Percentiles rank a stretch among this genome's conserved stretches.
These are phyloP conservation scores for Blennius ocellaris DNA, from an alignment of 2,113 vertebrate genomes.

Conservation along the genomic window DNA sequence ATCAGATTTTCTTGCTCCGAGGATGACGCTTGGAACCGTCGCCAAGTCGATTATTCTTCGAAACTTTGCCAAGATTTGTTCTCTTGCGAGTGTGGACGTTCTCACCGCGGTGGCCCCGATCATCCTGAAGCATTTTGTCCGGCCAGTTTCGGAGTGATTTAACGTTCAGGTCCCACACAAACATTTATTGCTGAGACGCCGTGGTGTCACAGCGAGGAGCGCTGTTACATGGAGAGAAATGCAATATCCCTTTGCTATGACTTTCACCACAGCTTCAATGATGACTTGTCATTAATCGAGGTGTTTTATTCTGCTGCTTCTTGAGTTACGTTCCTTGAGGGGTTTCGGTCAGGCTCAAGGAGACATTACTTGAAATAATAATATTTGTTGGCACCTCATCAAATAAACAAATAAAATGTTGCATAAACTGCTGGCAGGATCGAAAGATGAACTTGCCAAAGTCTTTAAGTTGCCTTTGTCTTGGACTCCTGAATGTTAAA, in stretches of 20 bases:
- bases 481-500: background rate
- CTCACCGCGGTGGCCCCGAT: conserved; percentile 1
- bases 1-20: conserved; percentile 50
- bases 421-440: background rate
- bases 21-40: conserved; percentile 35
- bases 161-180: conserved; percentile 3
- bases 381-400: background rate
- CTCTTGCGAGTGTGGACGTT: conserved; percentile 21
- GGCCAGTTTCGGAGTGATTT: conserved; percentile 20
- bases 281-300: conserved; percentile 32
- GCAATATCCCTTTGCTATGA: conserved; percentile 25
- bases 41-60: conserved; percentile 23
- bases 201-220: conserved; percentile 15
- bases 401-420: background rate
- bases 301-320: conserved; percentile 5
- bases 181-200: conserved; percentile 9
- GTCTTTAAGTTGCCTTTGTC: conserved; percentile 1
- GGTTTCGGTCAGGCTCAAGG: conserved; percentile 5
- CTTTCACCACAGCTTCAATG: background rate
- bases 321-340: conserved; percentile 7
- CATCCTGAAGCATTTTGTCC: conserved; percentile 23
- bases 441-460: background rate
- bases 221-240: conserved; percentile 15
- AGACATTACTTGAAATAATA: background rate
- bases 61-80: conserved; percentile 24